phyloP scores from a whole-genome alignment of 2,797 vertebrate genomes.

The Leucoraja ocellata region DNA sequence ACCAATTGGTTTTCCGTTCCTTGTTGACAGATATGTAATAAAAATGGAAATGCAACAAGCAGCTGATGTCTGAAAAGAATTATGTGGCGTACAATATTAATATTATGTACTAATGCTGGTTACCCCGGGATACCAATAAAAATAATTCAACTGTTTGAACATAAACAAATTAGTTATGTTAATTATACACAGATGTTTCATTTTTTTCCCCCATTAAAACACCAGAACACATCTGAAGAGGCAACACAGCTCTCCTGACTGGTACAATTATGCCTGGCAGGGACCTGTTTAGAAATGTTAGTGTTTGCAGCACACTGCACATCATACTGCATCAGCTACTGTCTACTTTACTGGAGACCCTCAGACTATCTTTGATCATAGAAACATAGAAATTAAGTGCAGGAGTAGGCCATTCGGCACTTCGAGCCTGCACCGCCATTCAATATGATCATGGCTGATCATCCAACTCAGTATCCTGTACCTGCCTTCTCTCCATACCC shows the following conservation, averaged over 20 bases:
- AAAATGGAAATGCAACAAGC: not conserved
- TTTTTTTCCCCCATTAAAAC: not conserved
- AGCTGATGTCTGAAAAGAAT: not conserved
- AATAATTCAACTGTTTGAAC: not conserved
- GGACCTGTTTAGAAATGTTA: not conserved
- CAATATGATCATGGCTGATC: too few species aligned
- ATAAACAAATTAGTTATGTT: conserved; percentile 16
- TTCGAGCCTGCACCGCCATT: too few species aligned
- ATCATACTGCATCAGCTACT: too few species aligned
- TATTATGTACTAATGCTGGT: not conserved
- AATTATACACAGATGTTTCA: not conserved
- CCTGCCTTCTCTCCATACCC: too few species aligned
- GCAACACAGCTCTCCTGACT: not conserved
- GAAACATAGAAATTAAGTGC: too few species aligned
- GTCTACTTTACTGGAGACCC: too few species aligned
- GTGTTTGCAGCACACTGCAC: too few species aligned
- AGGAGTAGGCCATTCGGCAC: too few species aligned
- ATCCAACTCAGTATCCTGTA: too few species aligned
- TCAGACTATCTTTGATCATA: too few species aligned
- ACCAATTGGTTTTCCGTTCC: not conserved
- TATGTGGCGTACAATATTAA: not conserved
- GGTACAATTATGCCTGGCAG: not conserved
- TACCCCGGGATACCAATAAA: not conserved
- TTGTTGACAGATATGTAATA: not conserved
- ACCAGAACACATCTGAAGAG: too few species aligned